phyloP scores from a whole-genome alignment of 2,797 vertebrate genomes.

The Acanthornis magna region DNA sequence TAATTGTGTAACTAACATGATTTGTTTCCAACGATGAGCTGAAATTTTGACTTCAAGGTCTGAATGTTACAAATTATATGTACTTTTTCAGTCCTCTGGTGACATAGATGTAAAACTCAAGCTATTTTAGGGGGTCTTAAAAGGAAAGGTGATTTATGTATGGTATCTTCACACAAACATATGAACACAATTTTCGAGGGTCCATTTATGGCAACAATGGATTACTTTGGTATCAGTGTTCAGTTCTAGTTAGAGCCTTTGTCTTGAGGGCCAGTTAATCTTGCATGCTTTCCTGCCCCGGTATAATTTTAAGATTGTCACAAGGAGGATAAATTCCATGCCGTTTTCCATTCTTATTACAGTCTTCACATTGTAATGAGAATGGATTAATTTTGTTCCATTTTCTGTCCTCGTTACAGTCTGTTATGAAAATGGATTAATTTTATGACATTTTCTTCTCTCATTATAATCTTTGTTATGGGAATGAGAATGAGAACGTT shows the following conservation, averaged over 20 bases:
- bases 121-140: background rate
- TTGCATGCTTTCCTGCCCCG: conserved; percentile 47
- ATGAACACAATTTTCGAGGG: background rate
- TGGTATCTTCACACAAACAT: background rate
- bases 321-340: conserved; percentile 75
- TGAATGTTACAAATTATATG: background rate
- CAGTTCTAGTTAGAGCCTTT: conserved; percentile 44
- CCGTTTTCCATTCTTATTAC: conserved; percentile 75
- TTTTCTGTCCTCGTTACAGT: conserved; percentile 75
- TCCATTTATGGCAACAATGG: background rate
- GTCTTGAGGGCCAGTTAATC: conserved; percentile 66
- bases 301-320: conserved; percentile 71
- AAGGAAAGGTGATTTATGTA: conserved; percentile 21
- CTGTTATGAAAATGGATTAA: conserved; percentile 77
- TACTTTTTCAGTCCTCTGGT: background rate
- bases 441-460: conserved; percentile 79
- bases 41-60: background rate
- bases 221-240: conserved; percentile 45
- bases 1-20: background rate
- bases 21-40: background rate
- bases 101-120: background rate
- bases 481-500: conserved; percentile 71
- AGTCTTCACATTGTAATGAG: conserved; percentile 73
- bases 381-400: conserved; percentile 77
- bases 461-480: conserved; percentile 78